Conservation (phyloP, 2,113 vertebrate species). For the Gobius niger region DNA sequence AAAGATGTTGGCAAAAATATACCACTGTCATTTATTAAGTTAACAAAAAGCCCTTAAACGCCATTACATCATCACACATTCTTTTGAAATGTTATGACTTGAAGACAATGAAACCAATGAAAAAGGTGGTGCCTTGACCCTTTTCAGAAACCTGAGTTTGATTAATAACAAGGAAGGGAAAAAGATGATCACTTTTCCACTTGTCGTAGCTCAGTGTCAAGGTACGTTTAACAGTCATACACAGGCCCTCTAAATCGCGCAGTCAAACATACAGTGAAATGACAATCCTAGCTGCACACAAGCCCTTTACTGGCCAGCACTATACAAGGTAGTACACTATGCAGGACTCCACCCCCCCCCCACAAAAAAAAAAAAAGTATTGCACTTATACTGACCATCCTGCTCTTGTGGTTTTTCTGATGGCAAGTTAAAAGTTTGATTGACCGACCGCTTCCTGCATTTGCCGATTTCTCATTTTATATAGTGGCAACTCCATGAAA, state of each 20-base stretch:
- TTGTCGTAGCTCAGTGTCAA: constrained; percentile 10
- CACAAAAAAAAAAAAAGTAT: not conserved
- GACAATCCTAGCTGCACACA: constrained; percentile 9
- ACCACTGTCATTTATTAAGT: constrained; percentile 54
- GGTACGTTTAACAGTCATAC: constrained; percentile 5
- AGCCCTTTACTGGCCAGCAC: constrained; percentile 4
- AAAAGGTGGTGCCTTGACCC: not conserved
- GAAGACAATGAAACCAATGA: constrained; percentile 16
- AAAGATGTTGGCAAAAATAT: constrained; percentile 60
- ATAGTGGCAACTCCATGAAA: not conserved
- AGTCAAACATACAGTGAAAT: constrained; percentile 25
- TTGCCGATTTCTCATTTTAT: not conserved
- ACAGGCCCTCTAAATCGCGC: not conserved
- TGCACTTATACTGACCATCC: not conserved
- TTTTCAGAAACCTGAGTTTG: constrained; percentile 47
- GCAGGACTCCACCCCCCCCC: not conserved
- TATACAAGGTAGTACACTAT: not conserved
- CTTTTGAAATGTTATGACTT: constrained; percentile 28
- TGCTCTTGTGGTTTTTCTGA: not conserved
- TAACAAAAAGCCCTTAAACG: constrained; percentile 43
- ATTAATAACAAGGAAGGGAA: constrained; percentile 10
- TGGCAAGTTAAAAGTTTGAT: not conserved
- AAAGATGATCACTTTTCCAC: constrained; percentile 19
- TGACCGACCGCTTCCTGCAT: not conserved
- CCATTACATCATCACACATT: constrained; percentile 44